phyloP scores from a whole-genome alignment of 2,797 vertebrate species.

The Meriones psammophilus region DNA sequence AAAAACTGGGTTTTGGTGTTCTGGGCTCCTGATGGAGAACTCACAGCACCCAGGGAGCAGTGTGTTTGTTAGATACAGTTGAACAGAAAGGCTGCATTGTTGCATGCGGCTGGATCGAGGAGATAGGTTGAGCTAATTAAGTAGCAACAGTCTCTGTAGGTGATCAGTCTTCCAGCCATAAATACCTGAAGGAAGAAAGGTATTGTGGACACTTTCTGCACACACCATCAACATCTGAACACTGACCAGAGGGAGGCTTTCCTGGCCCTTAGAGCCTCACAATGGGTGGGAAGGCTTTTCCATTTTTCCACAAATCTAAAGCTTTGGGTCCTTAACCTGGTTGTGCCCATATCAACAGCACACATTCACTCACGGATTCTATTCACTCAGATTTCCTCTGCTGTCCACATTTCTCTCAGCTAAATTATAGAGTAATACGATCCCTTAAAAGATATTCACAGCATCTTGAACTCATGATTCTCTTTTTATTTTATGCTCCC shows the following conservation, averaged over 20 bases:
- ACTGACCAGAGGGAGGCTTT: neutral
- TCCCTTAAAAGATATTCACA: neutral
- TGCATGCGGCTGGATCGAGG: neutral
- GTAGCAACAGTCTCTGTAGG: neutral
- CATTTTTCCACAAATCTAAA: neutral
- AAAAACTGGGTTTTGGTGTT: neutral
- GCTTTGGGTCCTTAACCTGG: neutral
- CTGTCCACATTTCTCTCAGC: neutral
- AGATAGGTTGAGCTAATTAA: neutral
- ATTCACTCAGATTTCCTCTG: neutral
- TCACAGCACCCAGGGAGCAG: neutral
- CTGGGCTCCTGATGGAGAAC: neutral
- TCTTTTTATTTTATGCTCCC: neutral
- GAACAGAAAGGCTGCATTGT: neutral
- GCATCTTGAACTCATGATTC: neutral
- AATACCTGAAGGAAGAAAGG: neutral
- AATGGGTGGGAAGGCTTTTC: neutral
- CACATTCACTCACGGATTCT: neutral
- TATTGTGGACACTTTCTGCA: neutral
- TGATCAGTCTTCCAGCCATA: neutral
- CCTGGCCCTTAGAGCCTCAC: neutral
- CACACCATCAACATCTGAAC: neutral
- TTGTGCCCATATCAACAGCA: neutral
- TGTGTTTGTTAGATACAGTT: neutral
- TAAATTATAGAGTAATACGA: constrained; percentile 35